Base-by-base conservation (phyloP, 2,888 invertebrate species). In the Aphrophora alni region DNA sequence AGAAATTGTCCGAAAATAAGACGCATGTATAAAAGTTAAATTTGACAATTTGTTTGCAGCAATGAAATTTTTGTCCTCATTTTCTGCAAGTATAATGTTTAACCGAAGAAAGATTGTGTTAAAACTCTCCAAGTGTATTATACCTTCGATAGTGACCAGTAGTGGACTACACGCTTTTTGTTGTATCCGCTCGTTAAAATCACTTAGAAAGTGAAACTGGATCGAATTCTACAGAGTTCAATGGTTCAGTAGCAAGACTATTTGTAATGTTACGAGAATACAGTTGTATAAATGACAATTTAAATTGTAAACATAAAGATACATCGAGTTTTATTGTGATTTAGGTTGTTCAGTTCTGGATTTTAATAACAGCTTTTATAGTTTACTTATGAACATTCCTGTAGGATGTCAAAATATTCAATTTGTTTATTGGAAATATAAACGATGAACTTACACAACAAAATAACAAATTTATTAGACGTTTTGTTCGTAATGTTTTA, bases 201-300 rank as follows among this genome's bases (percentile, higher is more conserved):
- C 59, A 59, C 59, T 59, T 59, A 59, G 59, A 59, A 59, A 59
- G 59, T 59, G 59, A 59, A 59, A 59, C 59, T 59, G 59, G 59
- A 59, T 59, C 59, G 59, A 59, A 59, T 59, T 21, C 21, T 17
- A 21, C 21, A 59, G 59, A 59, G 59, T 59, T 59, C 59, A 59
- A 59, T 59, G 59, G 59, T 59, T 59, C 59, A 59, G 21, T 21
- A 59, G 59, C 59, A 59, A 59, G 59, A 33, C 33, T 33, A 33
- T 12, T 44, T 3, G 4, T 59, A 21, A n/a, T 21, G 59, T 59
- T 59, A 59, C 59, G 59, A 3, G 10, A n/a, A 59, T 10, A n/a
- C 4, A 3, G 21, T 59, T 59, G 59, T 21, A 21, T 59, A 59
- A 59, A 59, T n/a, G 59, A 0, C 21, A 59, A 44, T 44, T 44